Conservation (phyloP, 92 coral and sea anemone species). For the Anthopleura xanthogrammica region DNA sequence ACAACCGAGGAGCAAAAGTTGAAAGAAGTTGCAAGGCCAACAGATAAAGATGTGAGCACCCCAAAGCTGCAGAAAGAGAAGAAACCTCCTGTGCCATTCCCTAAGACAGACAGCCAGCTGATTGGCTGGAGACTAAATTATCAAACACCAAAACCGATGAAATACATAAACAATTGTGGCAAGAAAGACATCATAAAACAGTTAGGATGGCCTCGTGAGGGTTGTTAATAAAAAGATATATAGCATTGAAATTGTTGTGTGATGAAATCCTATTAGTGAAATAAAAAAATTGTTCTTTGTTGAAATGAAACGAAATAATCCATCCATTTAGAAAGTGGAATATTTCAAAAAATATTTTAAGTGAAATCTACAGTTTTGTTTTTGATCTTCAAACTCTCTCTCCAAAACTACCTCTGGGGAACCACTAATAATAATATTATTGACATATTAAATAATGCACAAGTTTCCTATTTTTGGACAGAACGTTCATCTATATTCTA, state of each 20-base stretch:
- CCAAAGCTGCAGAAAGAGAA: conserved; percentile 10
- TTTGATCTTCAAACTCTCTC: too few relatives aligned
- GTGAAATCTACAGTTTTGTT: too few relatives aligned
- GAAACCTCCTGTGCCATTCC: conserved; percentile 33
- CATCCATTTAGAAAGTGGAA: too few relatives aligned
- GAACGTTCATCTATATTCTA: too few relatives aligned
- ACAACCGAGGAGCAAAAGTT: not conserved
- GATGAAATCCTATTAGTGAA: not conserved
- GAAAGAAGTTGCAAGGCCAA: not conserved
- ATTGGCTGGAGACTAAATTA: conserved; percentile 66
- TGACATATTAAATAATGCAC: too few relatives aligned
- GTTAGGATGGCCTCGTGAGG: conserved; percentile 42
- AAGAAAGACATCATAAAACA: conserved; percentile 31
- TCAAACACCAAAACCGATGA: conserved; percentile 26
- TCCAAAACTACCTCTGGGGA: too few relatives aligned
- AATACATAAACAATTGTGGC: conserved; percentile 27
- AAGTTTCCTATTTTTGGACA: too few relatives aligned
- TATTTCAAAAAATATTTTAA: too few relatives aligned
- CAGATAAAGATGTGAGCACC: not conserved
- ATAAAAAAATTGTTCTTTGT: not conserved
- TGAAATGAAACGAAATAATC: too few relatives aligned
- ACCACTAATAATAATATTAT: too few relatives aligned
- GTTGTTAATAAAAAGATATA: conserved; percentile 1
- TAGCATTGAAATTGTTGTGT: not conserved
- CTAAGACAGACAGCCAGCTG: conserved; percentile 66